Evolutionary conservation across 2,113 vertebrate genomes (phyloP), one percentile per base, ranked within the genome.

Genomic region (Heterochromis multidens): DNA sequence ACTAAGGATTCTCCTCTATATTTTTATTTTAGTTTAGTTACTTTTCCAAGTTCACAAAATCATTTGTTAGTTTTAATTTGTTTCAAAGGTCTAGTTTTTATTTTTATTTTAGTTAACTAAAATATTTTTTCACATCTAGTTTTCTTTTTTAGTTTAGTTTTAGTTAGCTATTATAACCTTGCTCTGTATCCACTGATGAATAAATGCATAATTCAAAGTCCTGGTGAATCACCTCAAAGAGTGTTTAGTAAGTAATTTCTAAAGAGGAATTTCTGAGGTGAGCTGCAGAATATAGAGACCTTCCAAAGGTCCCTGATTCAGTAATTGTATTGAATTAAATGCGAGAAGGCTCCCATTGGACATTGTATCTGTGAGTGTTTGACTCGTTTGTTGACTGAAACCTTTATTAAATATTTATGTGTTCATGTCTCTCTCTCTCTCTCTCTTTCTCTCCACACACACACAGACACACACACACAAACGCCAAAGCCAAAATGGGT

Each of bases 131-230:
- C n/a, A n/a, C n/a, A n/a, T n/a, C n/a, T n/a, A n/a, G n/a, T n/a
- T n/a, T n/a, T n/a, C n/a, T n/a, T n/a, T n/a, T n/a, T n/a, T n/a
- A n/a, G n/a, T n/a, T n/a, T n/a, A n/a, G n/a, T n/a, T n/a, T n/a
- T n/a, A n/a, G n/a, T n/a, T n/a, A n/a, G n/a, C n/a, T n/a, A n/a
- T n/a, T n/a, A n/a, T n/a, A n/a, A n/a, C n/a, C n/a, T n/a, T n/a
- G n/a, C n/a, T n/a, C n/a, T 62, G 25, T 74, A 59, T 89, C 85
- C 62, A 77, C 59, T 65, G 84, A 82, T 87, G 65, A 85, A 90
- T 82, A 86, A 84, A 91, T 78, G 89, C 16, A 58, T 83, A 91
- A 84, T 78, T 74, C 76, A 46, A 81, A 87, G 62, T 13, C 7
- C 29, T 1, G 11, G 25, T 81, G 85, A 88, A 27, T 88, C 74